Evolutionary conservation across 2,888 invertebrate genomes (phyloP), one percentile per base, ranked within the genome.

Genomic region (Agelastica alni): DNA sequence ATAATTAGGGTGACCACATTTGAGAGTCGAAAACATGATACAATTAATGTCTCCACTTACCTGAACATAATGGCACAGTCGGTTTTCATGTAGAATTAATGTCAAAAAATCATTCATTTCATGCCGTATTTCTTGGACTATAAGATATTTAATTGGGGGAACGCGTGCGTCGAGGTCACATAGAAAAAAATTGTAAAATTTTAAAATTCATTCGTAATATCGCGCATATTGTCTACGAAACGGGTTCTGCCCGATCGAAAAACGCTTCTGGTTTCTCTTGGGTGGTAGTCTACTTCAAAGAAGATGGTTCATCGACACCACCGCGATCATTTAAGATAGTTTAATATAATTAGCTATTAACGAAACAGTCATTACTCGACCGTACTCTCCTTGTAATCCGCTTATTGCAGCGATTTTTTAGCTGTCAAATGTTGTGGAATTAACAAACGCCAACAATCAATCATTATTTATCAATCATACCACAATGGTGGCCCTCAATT

Each of bases 381-480:
- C n/a, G n/a, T n/a, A 17, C 48, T 56, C 56, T 59, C 22, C 58
- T 55, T 53, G 60, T 55, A 57, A 58, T 58, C 53, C 39, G 41
- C 36, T 54, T 54, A 57, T 54, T 57, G 34, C 54, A 31, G 48
- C 42, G 28, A 59, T 59, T 57, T 59, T 57, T 59, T 54, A 59
- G 43, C 56, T 59, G 59, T 59, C 59, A 57, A 32, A 49, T 43
- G 46, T 49, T 47, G 49, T 57, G 45, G 52, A 44, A 54, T 57
- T 49, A 54, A 59, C 59, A 52, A 52, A 57, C 37, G 36, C 51
- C n/a, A 54, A 52, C 49, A 47, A 63, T 63, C 57, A 56, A 63
- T 63, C 63, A 63, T 61, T 60, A 60, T 63, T 61, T 60, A 61
- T 61, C 57, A 59, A 59, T 60, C 60, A 62, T 43, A 51, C 51